phyloP scores from a whole-genome alignment of 2,888 invertebrate genomes.

The Mamestra brassicae region DNA sequence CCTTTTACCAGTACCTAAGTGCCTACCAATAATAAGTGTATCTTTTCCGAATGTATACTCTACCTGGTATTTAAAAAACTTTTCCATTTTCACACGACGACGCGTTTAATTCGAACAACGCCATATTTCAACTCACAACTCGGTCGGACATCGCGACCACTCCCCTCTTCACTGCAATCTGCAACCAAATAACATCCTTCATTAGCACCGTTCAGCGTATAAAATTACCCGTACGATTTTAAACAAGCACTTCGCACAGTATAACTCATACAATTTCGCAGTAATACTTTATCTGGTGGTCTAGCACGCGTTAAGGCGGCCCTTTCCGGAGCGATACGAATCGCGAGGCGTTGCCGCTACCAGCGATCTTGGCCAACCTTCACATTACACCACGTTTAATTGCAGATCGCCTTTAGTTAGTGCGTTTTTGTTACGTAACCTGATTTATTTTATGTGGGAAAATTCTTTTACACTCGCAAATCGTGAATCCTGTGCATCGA shows the following conservation, averaged over 20 bases:
- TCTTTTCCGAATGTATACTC: slow-evolving; percentile 1
- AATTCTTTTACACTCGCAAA: not conserved
- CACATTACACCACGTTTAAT: slow-evolving; percentile 83
- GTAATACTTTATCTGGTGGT: slow-evolving; percentile 78
- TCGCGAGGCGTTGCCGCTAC: slow-evolving; percentile 84
- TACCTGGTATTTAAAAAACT: slow-evolving; percentile 38
- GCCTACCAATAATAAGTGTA: slow-evolving; percentile 31
- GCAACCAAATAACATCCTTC: slow-evolving; percentile 66
- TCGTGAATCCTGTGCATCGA: not conserved
- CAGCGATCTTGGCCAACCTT: slow-evolving; percentile 79
- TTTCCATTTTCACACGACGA: slow-evolving; percentile 52
- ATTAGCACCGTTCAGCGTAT: slow-evolving; percentile 62
- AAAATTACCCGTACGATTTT: slow-evolving; percentile 79
- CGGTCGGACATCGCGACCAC: slow-evolving; percentile 58
- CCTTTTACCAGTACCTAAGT: not conserved
- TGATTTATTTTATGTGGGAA: slow-evolving; percentile 38
- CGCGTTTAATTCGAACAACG: slow-evolving; percentile 53
- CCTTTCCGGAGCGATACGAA: slow-evolving; percentile 81
- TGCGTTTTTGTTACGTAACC: slow-evolving; percentile 68
- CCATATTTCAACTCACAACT: slow-evolving; percentile 55
- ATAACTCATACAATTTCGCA: slow-evolving; percentile 82
- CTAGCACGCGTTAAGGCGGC: slow-evolving; percentile 83
- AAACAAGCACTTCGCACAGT: slow-evolving; percentile 80
- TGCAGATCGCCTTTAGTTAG: slow-evolving; percentile 82
- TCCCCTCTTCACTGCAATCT: slow-evolving; percentile 64